A percentile compares a stretch with the other conserved stretches of the same genome.
Conservation (phyloP, 2,113 vertebrate genomes). For the Bolborhynchus lineola region DNA sequence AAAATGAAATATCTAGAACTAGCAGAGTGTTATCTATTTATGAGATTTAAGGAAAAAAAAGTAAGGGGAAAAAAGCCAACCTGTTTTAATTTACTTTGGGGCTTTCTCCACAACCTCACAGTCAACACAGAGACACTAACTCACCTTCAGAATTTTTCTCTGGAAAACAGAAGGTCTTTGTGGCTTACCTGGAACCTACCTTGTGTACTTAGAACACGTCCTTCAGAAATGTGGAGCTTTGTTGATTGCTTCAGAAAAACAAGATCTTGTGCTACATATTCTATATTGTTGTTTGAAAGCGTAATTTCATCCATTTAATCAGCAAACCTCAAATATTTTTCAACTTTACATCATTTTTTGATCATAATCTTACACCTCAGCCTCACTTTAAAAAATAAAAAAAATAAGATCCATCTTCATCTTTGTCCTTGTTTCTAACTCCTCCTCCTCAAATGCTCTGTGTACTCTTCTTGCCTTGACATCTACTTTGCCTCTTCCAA, state of each 20-base stretch:
- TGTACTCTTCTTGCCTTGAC: background rate
- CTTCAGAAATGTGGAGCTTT: background rate
- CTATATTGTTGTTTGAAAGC: background rate
- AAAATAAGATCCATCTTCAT: background rate
- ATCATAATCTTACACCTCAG: background rate
- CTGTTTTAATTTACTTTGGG: background rate
- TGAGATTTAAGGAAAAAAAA: background rate
- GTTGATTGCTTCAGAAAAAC: conserved; percentile 35
- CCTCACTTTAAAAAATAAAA: background rate
- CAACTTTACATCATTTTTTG: background rate
- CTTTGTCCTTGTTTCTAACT: background rate
- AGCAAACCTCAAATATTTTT: background rate
- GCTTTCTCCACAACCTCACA: background rate
- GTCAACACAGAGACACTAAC: background rate
- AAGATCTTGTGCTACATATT: conserved; percentile 33
- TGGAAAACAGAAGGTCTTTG: background rate
- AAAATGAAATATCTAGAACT: background rate
- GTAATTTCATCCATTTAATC: conserved; percentile 4
- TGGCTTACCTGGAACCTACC: background rate
- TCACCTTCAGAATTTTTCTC: background rate
- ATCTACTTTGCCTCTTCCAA: background rate
- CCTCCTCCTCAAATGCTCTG: background rate
- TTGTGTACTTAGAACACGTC: background rate
- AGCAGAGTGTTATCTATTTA: background rate
- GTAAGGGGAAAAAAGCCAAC: fast-evolving